These are phyloP conservation scores for Eueremaeus valkanovi DNA, from an alignment of 2,888 invertebrate genomes.

Conservation along the genomic window DNA sequence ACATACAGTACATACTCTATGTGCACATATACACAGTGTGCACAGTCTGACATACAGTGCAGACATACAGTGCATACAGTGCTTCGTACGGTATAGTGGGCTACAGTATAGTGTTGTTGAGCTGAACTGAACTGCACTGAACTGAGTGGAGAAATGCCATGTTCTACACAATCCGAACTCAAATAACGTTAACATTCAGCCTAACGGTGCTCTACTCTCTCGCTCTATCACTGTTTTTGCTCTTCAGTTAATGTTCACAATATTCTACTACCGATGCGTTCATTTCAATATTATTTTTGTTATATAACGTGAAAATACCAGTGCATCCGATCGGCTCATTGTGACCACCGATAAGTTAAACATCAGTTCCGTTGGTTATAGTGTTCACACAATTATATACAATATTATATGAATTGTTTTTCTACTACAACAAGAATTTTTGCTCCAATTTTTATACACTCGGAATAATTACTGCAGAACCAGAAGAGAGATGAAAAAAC, in stretches of 20 bases:
- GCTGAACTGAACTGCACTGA: too few species aligned
- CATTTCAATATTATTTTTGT: too few species aligned
- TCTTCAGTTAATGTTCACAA: not conserved
- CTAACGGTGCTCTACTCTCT: slow-evolving; percentile 8
- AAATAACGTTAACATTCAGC: too few species aligned
- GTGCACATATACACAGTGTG: too few species aligned
- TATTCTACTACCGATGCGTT: too few species aligned
- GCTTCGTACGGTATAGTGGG: not conserved
- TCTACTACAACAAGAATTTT: too few species aligned
- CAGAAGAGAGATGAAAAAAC: not conserved
- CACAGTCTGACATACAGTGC: too few species aligned
- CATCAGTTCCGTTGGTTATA: not conserved
- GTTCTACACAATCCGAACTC: not conserved
- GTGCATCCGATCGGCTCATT: not conserved
- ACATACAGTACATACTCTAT: not conserved
- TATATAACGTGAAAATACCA: not conserved
- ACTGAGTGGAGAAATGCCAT: slow-evolving; percentile 8
- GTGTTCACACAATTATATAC: too few species aligned
- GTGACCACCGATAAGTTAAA: not conserved
- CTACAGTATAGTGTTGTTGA: not conserved
- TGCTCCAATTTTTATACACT: slow-evolving; percentile 17
- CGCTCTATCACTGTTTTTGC: not conserved
- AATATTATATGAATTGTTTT: too few species aligned
- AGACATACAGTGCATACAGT: too few species aligned
- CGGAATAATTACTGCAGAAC: slow-evolving; percentile 15